Conservation (phyloP, 1,140 invertebrate species). For the Gryon sp. region DNA sequence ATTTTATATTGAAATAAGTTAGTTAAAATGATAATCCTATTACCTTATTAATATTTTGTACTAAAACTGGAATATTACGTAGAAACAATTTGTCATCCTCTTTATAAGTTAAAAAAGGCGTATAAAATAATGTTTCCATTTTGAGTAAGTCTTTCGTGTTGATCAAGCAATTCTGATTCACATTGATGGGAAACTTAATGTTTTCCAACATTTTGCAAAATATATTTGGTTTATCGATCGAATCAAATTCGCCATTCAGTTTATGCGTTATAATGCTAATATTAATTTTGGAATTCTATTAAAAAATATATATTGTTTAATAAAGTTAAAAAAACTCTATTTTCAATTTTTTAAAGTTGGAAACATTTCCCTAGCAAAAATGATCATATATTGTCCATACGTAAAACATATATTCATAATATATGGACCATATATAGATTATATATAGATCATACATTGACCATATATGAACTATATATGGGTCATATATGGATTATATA, state of each 20-base stretch:
- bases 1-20: conserved; percentile 10
- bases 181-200: conserved; percentile 81
- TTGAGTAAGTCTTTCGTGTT: conserved; percentile 80
- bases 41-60: conserved; percentile 68
- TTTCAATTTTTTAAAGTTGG: conserved; percentile 2
- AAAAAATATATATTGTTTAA: conserved; percentile 60
- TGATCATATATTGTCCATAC: too few relatives aligned
- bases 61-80: conserved; percentile 82
- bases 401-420: too few relatives aligned
- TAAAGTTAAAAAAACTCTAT: too few relatives aligned
- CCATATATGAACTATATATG: too few relatives aligned
- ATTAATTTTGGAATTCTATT: conserved; percentile 76
- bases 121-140: conserved; percentile 80
- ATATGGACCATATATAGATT: too few relatives aligned
- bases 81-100: conserved; percentile 76
- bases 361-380: too few relatives aligned
- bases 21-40: too few relatives aligned
- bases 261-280: conserved; percentile 75
- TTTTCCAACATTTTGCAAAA: conserved; percentile 78
- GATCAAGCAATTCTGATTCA: conserved; percentile 79
- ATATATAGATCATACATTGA: too few relatives aligned
- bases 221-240: conserved; percentile 75
- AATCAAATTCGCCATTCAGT: conserved; percentile 71
- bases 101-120: conserved; percentile 81
- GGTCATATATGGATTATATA: too few relatives aligned